These are phyloP conservation scores for Achlya flavicornis DNA, from an alignment of 2,888 invertebrate genomes.

Conservation along the genomic window DNA sequence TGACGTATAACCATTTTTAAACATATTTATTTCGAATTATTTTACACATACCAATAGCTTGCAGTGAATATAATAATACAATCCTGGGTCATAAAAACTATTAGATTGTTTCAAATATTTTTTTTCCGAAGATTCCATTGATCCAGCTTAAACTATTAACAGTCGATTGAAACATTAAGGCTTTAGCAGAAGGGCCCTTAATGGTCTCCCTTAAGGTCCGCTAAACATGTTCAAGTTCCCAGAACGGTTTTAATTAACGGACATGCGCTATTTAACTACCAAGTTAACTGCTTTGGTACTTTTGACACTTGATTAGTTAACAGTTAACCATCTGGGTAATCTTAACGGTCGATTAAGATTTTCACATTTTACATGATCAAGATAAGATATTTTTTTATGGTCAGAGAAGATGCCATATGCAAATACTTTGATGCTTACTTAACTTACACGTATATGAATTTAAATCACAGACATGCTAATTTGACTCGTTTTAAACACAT, in stretches of 20 bases:
- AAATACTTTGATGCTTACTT: not conserved
- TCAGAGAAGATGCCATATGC: not conserved
- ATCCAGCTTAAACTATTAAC: not conserved
- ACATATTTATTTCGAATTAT: not conserved
- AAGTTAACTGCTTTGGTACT: constrained; percentile 13
- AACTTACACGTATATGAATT: not conserved
- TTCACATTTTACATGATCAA: not conserved
- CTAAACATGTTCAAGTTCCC: constrained; percentile 10
- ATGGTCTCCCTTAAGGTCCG: not conserved
- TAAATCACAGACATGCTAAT: not conserved
- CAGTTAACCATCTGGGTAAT: constrained; percentile 20
- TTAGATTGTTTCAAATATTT: too few species aligned
- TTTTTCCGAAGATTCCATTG: not conserved
- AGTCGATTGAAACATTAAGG: constrained; percentile 1
- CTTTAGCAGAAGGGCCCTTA: constrained; percentile 2
- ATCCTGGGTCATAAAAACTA: too few species aligned
- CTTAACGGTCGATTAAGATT: constrained; percentile 11
- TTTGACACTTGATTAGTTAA: constrained; percentile 30
- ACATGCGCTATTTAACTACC: constrained; percentile 13
- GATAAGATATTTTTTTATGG: not conserved
- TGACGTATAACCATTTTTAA: too few species aligned
- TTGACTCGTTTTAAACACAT: not conserved
- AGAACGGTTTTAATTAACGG: constrained; percentile 12
- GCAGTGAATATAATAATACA: too few species aligned
- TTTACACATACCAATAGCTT: too few species aligned